These are phyloP conservation scores for Calvadosia cruxmelitensis DNA, from an alignment of 30 jellyfish, hydroid and myxozoan genomes.

Conservation along the genomic window DNA sequence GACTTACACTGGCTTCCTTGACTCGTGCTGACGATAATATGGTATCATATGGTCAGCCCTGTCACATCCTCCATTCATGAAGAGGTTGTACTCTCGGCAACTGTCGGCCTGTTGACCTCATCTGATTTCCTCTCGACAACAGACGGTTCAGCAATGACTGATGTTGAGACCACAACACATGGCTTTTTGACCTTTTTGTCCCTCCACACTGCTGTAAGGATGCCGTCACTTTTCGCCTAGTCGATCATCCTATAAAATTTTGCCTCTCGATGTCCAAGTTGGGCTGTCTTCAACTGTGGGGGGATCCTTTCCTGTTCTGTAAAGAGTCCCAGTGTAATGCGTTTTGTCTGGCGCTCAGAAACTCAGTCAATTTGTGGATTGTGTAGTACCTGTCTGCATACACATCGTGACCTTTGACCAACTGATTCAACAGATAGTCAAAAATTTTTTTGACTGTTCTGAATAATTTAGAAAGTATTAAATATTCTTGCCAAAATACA, in stretches of 20 bases:
- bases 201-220: constrained; percentile 4
- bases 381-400: constrained; percentile 25
- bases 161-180: constrained; percentile 5
- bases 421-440: constrained; percentile 21
- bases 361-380: background rate
- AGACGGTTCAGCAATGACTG: background rate
- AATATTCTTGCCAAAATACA: constrained; percentile 11
- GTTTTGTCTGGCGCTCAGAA: background rate
- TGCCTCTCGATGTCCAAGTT: background rate
- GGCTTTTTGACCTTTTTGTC: constrained; percentile 21
- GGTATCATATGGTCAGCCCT: constrained; percentile 16
- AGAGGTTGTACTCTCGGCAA: background rate
- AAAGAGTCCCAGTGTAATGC: constrained; percentile 6
- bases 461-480: background rate
- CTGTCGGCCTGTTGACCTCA: background rate
- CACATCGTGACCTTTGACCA: constrained; percentile 31
- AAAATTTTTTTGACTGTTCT: constrained; percentile 11
- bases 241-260: background rate
- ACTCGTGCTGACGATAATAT: background rate
- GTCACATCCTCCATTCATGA: constrained; percentile 29
- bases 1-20: constrained; percentile 12
- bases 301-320: background rate
- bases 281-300: background rate
- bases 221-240: background rate
- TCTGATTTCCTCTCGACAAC: background rate